Evolutionary conservation across 2,888 invertebrate genomes (phyloP).

Genomic region (Augiades crinisus): DNA sequence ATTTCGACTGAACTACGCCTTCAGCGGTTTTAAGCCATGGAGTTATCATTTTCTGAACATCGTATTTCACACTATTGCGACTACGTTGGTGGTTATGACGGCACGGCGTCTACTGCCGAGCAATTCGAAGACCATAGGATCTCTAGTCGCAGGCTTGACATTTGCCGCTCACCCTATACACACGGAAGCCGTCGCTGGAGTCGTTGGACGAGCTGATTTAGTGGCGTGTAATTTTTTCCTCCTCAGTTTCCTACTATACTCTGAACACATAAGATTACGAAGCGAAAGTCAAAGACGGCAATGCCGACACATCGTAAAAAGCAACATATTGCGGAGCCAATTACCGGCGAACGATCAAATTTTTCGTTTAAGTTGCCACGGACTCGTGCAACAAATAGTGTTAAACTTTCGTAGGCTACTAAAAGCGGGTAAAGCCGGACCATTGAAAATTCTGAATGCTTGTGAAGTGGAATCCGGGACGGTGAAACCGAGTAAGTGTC

Average conservation of each 20-base stretch:
- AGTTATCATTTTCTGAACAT: constrained; percentile 94
- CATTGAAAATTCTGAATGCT: constrained; percentile 60
- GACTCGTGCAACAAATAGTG: constrained; percentile 67
- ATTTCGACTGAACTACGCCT: constrained; percentile 91
- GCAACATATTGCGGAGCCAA: constrained; percentile 50
- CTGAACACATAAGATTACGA: constrained; percentile 87
- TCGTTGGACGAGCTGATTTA: constrained; percentile 97
- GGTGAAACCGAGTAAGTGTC: constrained; percentile 61
- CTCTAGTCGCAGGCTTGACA: constrained; percentile 89
- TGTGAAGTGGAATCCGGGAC: constrained; percentile 56
- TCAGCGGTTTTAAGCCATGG: constrained; percentile 89
- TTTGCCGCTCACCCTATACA: constrained; percentile 98
- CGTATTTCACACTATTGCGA: constrained; percentile 91
- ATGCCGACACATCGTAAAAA: constrained; percentile 60
- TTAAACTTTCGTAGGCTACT: constrained; percentile 66
- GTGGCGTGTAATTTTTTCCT: constrained; percentile 95
- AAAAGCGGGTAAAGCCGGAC: constrained; percentile 66
- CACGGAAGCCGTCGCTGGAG: constrained; percentile 97
- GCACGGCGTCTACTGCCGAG: constrained; percentile 86
- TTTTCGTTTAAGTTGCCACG: constrained; percentile 69
- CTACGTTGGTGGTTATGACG: constrained; percentile 89
- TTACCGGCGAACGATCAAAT: constrained; percentile 53
- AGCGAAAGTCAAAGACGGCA: constrained; percentile 67
- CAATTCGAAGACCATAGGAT: constrained; percentile 83
- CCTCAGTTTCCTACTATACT: constrained; percentile 92